phyloP scores from a whole-genome alignment of 2,888 invertebrate genomes.

The Siphonodentalium dalli region DNA sequence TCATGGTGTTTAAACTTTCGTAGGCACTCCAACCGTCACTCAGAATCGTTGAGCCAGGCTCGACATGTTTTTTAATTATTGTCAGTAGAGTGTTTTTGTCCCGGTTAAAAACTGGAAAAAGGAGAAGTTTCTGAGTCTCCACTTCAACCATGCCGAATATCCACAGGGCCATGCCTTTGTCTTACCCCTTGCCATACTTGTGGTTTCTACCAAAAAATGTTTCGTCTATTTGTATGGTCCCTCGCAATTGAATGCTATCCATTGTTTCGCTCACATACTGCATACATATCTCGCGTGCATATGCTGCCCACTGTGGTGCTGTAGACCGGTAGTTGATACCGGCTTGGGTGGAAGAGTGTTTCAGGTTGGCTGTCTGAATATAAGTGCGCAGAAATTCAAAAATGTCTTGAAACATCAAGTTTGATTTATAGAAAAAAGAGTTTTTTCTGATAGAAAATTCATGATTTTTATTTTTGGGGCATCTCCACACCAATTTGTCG shows the following conservation, averaged over 20 bases:
- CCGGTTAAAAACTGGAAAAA: constrained; percentile 8
- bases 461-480: not conserved
- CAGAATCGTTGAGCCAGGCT: not conserved
- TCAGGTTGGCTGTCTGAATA: constrained; percentile 6
- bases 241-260: no score
- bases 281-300: constrained; percentile 6
- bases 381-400: constrained; percentile 11
- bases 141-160: constrained; percentile 24
- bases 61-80: constrained; percentile 9
- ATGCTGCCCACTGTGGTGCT: constrained; percentile 7
- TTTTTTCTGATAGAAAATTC: constrained; percentile 5
- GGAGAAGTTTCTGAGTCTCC: constrained; percentile 8
- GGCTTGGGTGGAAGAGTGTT: constrained; percentile 3
- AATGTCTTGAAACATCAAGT: constrained; percentile 7
- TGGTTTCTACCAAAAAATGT: constrained; percentile 8
- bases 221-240: not conserved
- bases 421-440: constrained; percentile 14
- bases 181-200: constrained; percentile 15
- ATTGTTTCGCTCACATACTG: not conserved
- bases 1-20: not conserved
- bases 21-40: constrained; percentile 12
- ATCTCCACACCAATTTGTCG: not conserved
- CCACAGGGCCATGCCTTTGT: constrained; percentile 12
- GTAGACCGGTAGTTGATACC: constrained; percentile 15
- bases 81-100: constrained; percentile 1